Percentiles rank a stretch among this genome's conserved stretches.
These are phyloP conservation scores for Lepidurus apus DNA, from an alignment of 1,140 invertebrate species.

Conservation along the genomic window DNA sequence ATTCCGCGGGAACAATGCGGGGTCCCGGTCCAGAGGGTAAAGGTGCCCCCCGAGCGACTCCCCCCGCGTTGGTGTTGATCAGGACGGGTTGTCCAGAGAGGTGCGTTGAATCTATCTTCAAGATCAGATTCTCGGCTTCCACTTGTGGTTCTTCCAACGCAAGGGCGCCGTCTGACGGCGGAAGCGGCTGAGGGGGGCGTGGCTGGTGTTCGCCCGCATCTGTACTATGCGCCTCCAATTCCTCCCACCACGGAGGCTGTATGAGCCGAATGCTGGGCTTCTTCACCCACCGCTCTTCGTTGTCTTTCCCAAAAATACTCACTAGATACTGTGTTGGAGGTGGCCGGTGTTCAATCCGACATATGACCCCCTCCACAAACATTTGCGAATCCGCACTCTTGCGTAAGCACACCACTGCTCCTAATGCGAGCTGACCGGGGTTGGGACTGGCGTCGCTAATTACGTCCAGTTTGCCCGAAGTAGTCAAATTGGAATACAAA, in stretches of 20 bases:
- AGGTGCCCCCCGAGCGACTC: background rate
- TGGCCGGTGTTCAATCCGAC: slow-evolving; percentile 61
- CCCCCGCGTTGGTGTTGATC: background rate
- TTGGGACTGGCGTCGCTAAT: slow-evolving; percentile 89
- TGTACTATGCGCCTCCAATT: slow-evolving; percentile 56
- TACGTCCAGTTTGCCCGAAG: slow-evolving; percentile 69
- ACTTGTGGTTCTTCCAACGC: background rate
- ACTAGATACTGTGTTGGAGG: slow-evolving; percentile 73
- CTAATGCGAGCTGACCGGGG: slow-evolving; percentile 62
- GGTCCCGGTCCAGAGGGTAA: background rate
- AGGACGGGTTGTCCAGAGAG: background rate
- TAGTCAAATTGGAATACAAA: slow-evolving; percentile 49
- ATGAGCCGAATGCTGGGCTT: slow-evolving; percentile 83
- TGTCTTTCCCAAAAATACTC: slow-evolving; percentile 52
- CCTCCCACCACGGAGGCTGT: slow-evolving; percentile 90
- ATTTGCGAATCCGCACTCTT: slow-evolving; percentile 54
- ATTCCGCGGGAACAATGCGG: background rate
- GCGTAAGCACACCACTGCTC: slow-evolving; percentile 60
- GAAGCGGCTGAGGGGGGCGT: background rate
- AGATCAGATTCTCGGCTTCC: background rate
- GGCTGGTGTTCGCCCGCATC: slow-evolving; percentile 46
- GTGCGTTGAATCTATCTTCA: background rate
- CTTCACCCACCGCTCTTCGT: slow-evolving; percentile 58
- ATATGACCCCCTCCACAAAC: slow-evolving; percentile 79
- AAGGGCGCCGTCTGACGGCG: background rate